Conservation (phyloP, 2,888 invertebrate genomes). For the Conomelus anceps region DNA sequence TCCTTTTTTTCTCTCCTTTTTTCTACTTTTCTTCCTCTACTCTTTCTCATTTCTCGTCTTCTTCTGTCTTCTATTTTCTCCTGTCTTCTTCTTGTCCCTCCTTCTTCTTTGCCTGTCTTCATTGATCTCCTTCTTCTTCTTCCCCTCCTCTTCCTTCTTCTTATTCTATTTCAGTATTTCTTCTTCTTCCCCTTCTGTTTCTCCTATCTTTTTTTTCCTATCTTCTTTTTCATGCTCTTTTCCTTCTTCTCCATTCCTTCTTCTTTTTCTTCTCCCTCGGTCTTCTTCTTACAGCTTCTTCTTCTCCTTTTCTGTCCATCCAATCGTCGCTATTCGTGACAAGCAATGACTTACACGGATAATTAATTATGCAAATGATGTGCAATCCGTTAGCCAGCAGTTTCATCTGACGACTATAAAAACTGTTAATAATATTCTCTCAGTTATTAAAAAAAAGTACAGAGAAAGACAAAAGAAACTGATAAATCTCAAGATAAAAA, state of each 20-base stretch:
- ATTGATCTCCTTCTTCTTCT: background rate
- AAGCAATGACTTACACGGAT: background rate
- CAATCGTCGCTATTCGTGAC: background rate
- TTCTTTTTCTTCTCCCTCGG: background rate
- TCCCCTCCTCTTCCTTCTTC: background rate
- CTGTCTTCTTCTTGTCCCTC: too few relatives aligned
- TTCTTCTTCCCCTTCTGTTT: too few relatives aligned
- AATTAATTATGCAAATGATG: background rate
- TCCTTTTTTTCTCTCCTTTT: too few relatives aligned
- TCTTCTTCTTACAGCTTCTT: background rate
- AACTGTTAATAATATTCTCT: background rate
- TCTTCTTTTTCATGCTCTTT: too few relatives aligned
- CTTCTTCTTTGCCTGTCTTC: too few relatives aligned
- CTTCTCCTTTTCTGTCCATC: background rate
- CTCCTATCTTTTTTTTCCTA: too few relatives aligned
- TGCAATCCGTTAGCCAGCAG: background rate
- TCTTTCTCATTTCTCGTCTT: too few relatives aligned
- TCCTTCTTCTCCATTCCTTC: background rate
- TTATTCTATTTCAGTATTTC: too few relatives aligned
- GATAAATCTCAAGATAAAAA: background rate
- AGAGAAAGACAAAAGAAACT: background rate
- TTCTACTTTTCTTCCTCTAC: too few relatives aligned
- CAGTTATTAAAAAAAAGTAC: background rate
- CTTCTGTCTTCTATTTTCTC: too few relatives aligned
- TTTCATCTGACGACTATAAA: too few relatives aligned